These are phyloP conservation scores for Dasypolia templi DNA, from an alignment of 2,888 invertebrate species.

Conservation along the genomic window DNA sequence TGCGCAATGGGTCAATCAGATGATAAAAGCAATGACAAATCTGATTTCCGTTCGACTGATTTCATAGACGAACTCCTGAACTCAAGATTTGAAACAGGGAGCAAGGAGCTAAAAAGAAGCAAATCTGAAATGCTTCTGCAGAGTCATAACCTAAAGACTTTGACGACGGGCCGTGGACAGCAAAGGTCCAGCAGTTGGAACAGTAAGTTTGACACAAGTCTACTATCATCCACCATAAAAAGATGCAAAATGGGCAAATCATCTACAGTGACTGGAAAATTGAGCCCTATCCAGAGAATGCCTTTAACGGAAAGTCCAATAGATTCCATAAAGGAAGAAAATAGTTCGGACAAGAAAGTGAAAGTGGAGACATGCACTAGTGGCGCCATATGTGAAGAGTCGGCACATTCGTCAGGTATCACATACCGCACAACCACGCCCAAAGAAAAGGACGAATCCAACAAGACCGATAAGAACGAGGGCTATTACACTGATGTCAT, in stretches of 20 bases:
- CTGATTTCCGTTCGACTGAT: slow-evolving; percentile 89
- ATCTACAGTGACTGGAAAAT: slow-evolving; percentile 85
- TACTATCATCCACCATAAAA: slow-evolving; percentile 91
- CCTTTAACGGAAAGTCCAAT: slow-evolving; percentile 78
- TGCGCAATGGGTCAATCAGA: slow-evolving; percentile 85
- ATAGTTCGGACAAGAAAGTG: slow-evolving; percentile 79
- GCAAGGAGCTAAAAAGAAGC: slow-evolving; percentile 91
- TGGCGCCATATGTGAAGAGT: slow-evolving; percentile 79
- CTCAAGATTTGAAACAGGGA: slow-evolving; percentile 86
- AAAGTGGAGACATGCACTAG: slow-evolving; percentile 78
- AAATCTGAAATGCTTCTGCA: slow-evolving; percentile 92
- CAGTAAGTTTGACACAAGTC: slow-evolving; percentile 92
- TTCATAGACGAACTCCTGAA: slow-evolving; percentile 90
- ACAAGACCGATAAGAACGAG: slow-evolving; percentile 82
- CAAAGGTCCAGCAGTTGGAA: slow-evolving; percentile 93
- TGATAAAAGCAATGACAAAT: slow-evolving; percentile 84
- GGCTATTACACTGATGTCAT: slow-evolving; percentile 88
- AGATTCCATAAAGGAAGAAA: slow-evolving; percentile 84
- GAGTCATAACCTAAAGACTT: slow-evolving; percentile 86
- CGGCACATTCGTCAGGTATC: slow-evolving; percentile 85
- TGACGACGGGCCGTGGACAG: slow-evolving; percentile 90
- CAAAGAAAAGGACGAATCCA: slow-evolving; percentile 83
- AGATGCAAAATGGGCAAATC: slow-evolving; percentile 92
- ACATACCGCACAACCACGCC: slow-evolving; percentile 84
- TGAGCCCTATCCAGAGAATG: slow-evolving; percentile 84